Conservation (phyloP, 2,888 invertebrate genomes). For the Pelosia muscerda region DNA sequence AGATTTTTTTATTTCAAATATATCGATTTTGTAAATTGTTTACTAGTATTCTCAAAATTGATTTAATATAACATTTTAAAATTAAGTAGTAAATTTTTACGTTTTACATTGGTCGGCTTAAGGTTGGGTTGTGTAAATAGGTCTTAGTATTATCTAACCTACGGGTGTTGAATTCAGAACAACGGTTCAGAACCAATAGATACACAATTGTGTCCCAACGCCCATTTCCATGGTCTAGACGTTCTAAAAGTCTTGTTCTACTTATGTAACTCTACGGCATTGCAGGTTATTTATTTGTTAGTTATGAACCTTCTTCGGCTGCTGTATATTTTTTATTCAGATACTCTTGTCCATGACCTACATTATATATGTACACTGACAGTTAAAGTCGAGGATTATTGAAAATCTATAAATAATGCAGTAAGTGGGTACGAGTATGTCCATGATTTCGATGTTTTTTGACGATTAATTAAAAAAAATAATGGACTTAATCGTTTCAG, state of each 20-base stretch:
- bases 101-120: not conserved
- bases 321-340: conserved; percentile 3
- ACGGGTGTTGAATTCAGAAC: not conserved
- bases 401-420: not conserved
- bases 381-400: not conserved
- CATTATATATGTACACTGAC: not conserved
- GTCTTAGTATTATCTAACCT: not conserved
- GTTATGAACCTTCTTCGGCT: conserved; percentile 16
- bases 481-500: not conserved
- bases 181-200: too few species aligned
- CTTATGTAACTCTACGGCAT: conserved; percentile 80
- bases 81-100: too few species aligned
- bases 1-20: not conserved
- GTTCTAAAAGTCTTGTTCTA: conserved; percentile 44
- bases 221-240: conserved; percentile 43
- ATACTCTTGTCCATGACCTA: conserved; percentile 2
- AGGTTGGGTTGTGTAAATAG: not conserved
- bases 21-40: not conserved
- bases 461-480: not conserved
- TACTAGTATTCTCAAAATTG: not conserved
- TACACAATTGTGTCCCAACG: conserved; percentile 15
- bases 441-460: not conserved
- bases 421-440: too few species aligned
- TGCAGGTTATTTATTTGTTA: conserved; percentile 65
- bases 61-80: not conserved